phyloP scores from a whole-genome alignment of 2,113 vertebrate species.

The Ptilorrhoa leucosticta region DNA sequence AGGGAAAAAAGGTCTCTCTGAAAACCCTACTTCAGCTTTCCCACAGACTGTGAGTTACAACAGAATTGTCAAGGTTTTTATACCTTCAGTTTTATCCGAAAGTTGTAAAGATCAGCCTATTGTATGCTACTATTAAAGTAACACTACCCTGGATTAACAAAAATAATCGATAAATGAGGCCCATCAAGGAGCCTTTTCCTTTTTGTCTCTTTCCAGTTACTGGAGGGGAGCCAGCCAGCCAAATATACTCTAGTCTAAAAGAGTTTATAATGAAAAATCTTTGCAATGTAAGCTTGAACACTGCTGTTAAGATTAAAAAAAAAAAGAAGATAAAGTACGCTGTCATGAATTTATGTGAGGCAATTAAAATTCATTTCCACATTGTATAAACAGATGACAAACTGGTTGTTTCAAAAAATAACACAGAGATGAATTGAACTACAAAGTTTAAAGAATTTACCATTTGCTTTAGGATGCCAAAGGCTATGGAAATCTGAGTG shows the following conservation, averaged over 20 bases:
- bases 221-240: neutral
- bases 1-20: neutral
- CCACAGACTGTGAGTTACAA: neutral
- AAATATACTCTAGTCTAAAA: neutral
- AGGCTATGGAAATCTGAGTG: neutral
- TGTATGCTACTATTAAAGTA: neutral
- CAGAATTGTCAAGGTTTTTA: neutral
- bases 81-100: neutral
- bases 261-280: conserved; percentile 35
- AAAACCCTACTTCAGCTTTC: neutral
- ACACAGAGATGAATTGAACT: neutral
- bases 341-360: conserved; percentile 29
- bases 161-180: neutral
- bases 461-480: neutral
- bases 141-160: neutral
- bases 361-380: conserved; percentile 63
- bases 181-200: neutral
- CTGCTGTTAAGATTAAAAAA: conserved; percentile 15
- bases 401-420: conserved; percentile 37
- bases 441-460: conserved; percentile 8
- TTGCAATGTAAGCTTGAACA: conserved; percentile 30
- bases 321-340: neutral
- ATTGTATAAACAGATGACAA: conserved; percentile 30
- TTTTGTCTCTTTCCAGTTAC: neutral
- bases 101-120: neutral